Evolutionary conservation across 2,888 invertebrate species (phyloP).

Genomic region (Drosophila rellima): DNA sequence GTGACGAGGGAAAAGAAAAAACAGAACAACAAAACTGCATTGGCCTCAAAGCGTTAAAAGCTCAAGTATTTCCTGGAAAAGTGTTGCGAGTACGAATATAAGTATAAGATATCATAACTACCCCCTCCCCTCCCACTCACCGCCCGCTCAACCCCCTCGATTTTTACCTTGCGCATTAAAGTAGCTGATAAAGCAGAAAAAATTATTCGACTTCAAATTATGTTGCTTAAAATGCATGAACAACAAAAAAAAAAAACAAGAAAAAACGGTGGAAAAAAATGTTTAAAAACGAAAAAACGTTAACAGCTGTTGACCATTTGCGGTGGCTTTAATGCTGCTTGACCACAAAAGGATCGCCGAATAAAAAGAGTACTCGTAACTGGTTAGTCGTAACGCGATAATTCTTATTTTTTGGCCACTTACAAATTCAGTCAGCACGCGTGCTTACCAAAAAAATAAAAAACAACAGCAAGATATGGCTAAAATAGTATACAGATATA

Average conservation of each 20-base stretch:
- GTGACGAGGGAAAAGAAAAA: neutral
- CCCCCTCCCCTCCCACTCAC: neutral
- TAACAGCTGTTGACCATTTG: conserved; percentile 77
- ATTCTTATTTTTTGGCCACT: conserved; percentile 61
- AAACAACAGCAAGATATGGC: conserved; percentile 18
- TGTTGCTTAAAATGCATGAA: conserved; percentile 38
- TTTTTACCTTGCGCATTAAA: conserved; percentile 34
- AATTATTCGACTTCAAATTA: conserved; percentile 14
- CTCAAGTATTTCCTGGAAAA: conserved; percentile 70
- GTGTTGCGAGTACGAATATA: conserved; percentile 33
- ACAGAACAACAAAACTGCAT: conserved; percentile 31
- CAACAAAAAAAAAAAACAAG: conserved; percentile 32
- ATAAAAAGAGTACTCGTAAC: neutral
- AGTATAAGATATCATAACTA: neutral
- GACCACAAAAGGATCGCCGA: conserved; percentile 72
- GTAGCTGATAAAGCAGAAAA: conserved; percentile 65
- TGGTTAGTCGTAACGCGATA: neutral
- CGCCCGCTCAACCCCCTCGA: too few species aligned
- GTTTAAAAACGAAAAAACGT: conserved; percentile 12
- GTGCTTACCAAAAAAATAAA: conserved; percentile 37
- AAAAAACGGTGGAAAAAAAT: conserved; percentile 34
- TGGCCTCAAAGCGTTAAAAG: conserved; percentile 43
- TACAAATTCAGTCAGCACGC: conserved; percentile 69
- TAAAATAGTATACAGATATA: conserved; percentile 24
- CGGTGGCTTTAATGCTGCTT: conserved; percentile 52